Percentiles rank a stretch among this genome's conserved stretches.
Conservation (phyloP, 37 sponge, comb jelly and placozoan genomes). For the Halisarca cf. caerulea region DNA sequence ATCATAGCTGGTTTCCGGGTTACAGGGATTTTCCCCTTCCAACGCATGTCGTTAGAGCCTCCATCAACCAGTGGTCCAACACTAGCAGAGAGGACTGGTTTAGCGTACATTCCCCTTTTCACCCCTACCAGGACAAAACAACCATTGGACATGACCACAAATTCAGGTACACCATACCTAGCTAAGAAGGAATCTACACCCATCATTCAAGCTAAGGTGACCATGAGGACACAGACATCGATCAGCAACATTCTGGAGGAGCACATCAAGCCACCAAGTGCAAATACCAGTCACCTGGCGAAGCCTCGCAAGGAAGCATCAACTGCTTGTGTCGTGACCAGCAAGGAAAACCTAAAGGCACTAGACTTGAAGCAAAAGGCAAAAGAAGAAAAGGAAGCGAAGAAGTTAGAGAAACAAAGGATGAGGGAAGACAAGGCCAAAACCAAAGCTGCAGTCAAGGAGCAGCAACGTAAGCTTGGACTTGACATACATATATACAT, state of each 20-base stretch:
- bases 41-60: neutral
- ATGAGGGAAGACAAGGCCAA: neutral
- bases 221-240: too few species aligned
- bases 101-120: constrained; percentile 19
- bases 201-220: too few species aligned
- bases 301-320: too few species aligned
- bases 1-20: constrained; percentile 44
- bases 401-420: neutral
- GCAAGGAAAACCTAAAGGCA: neutral
- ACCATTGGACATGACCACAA: neutral
- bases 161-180: too few species aligned
- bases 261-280: too few species aligned
- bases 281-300: too few species aligned
- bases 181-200: too few species aligned
- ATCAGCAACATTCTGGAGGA: too few species aligned
- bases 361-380: too few species aligned
- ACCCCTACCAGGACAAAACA: neutral
- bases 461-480: neutral
- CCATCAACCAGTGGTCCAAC: neutral
- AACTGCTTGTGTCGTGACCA: neutral
- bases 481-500: too few species aligned
- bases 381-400: neutral
- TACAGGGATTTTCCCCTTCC: constrained; percentile 53
- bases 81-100: constrained; percentile 15
- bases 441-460: neutral